These are phyloP conservation scores for Aphelenchoides fujianensis DNA, from an alignment of 1,140 invertebrate genomes.

Conservation along the genomic window DNA sequence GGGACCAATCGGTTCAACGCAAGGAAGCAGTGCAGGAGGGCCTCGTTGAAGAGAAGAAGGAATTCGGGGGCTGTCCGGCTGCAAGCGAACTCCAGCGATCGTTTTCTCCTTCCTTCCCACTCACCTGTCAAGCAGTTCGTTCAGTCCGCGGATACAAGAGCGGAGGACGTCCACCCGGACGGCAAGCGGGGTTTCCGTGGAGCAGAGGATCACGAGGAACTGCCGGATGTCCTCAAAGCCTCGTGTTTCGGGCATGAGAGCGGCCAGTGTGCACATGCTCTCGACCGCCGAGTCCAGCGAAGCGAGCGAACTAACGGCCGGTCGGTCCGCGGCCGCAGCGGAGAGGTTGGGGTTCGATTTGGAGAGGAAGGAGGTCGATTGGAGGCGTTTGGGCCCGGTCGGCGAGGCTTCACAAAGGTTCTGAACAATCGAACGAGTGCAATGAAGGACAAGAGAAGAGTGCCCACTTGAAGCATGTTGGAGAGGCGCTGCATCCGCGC, in stretches of 20 bases:
- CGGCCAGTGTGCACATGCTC: neutral
- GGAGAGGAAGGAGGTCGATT: too few species aligned
- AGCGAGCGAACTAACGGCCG: neutral
- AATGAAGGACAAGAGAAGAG: neutral
- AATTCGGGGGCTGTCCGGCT: neutral
- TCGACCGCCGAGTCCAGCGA: neutral
- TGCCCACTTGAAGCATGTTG: slow-evolving; percentile 2
- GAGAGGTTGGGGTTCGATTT: too few species aligned
- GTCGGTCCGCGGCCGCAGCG: neutral
- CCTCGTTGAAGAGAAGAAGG: slow-evolving; percentile 32
- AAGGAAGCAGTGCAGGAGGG: slow-evolving; percentile 40
- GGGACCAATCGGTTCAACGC: slow-evolving; percentile 29
- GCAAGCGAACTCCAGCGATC: neutral
- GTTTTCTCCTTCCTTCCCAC: neutral
- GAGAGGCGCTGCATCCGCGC: neutral
- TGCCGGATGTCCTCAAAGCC: slow-evolving; percentile 13
- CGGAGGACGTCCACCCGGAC: neutral
- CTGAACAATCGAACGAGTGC: too few species aligned
- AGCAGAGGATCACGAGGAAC: slow-evolving; percentile 11
- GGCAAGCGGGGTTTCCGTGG: neutral
- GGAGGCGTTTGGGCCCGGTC: too few species aligned
- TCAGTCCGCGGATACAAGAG: neutral
- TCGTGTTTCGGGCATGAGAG: slow-evolving; percentile 3
- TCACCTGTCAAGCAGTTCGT: neutral
- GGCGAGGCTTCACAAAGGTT: too few species aligned